Percentiles rank a stretch among this genome's conserved stretches.
These are phyloP conservation scores for Xestia c-nigrum DNA, from an alignment of 2,888 invertebrate species.

Conservation along the genomic window DNA sequence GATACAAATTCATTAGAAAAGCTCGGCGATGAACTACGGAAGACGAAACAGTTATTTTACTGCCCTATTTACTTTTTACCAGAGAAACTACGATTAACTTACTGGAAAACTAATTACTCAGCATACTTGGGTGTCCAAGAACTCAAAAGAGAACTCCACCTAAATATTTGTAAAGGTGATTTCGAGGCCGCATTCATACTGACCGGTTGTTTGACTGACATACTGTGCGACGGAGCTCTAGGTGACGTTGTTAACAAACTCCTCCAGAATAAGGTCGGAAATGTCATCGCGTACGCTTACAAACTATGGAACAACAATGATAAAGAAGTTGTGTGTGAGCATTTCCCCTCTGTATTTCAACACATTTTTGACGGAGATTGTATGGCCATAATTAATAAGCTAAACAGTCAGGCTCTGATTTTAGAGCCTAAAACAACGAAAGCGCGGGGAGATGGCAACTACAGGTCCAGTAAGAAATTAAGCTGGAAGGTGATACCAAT, in stretches of 20 bases:
- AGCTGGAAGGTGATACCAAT: constrained; percentile 28
- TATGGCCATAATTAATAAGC: constrained; percentile 17
- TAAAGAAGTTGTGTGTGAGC: constrained; percentile 17
- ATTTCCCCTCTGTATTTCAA: constrained; percentile 36
- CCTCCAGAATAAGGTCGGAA: constrained; percentile 4
- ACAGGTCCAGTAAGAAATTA: constrained; percentile 11
- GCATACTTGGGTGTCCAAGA: constrained; percentile 18
- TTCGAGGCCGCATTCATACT: constrained; percentile 35
- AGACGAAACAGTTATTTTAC: constrained; percentile 35
- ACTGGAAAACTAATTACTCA: constrained; percentile 3
- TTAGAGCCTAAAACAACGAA: constrained; percentile 1
- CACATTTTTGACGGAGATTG: constrained; percentile 31
- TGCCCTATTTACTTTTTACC: constrained; percentile 38
- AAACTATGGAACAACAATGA: constrained; percentile 30
- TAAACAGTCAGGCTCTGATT: constrained; percentile 28
- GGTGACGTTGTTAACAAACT: constrained; percentile 24
- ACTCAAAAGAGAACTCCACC: constrained; percentile 30
- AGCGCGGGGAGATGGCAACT: constrained; percentile 1
- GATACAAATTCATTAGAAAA: accelerated
- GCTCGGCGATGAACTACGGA: neutral
- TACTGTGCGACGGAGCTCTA: constrained; percentile 16
- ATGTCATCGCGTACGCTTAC: constrained; percentile 13
- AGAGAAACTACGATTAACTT: neutral
- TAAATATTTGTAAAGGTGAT: constrained; percentile 12
- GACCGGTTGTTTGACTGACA: constrained; percentile 23